Evolutionary conservation across 2,113 vertebrate species (phyloP), one percentile per base, ranked within the genome.

Genomic region (Pampusana beccarii): DNA sequence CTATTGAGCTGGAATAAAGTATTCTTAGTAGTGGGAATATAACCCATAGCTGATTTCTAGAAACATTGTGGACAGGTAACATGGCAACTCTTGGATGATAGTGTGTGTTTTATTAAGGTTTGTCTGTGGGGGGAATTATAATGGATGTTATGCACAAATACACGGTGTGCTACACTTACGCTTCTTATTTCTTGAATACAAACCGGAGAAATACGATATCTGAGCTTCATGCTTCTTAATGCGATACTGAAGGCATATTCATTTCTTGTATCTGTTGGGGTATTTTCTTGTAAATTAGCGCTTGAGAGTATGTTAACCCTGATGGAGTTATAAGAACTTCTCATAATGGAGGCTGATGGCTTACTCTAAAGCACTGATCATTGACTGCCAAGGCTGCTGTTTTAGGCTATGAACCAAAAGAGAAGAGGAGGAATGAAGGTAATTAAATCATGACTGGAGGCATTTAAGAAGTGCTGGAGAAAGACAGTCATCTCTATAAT

Each of bases 361-460:
- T 97, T 80, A 61, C 79, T 96, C 60, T 66, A 54, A 95, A 94
- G 28, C 29, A 73, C 40, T 86, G 58, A 91, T 94, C 80, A 69
- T 74, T 84, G 69, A 84, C 97, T 93, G 80, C 34, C n/a, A 86
- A 95, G 54, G 46, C 48, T 94, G 46, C 36, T 92, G 77, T 88
- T 96, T 88, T 80, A 86, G 66, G 86, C 80, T 87, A 86, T 83
- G 73, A 90, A 86, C 33, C 4, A 40, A 80, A 89, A 81, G 64
- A 91, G 48, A 90, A 93, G 36, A 91, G 36, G n/a, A 90, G 36
- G 46, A 66, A 77, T 69, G 79, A 96, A 96, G 38, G 46, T 90
- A 94, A 86, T 94, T 91, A 94, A 97, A 88, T 93, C n/a, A 77
- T 96, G 80, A 72, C 69, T 83, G n/a, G 44, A 90, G 85, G 61